phyloP scores from a whole-genome alignment of 2,113 vertebrate genomes.

The Chelonoidis abingdonii region DNA sequence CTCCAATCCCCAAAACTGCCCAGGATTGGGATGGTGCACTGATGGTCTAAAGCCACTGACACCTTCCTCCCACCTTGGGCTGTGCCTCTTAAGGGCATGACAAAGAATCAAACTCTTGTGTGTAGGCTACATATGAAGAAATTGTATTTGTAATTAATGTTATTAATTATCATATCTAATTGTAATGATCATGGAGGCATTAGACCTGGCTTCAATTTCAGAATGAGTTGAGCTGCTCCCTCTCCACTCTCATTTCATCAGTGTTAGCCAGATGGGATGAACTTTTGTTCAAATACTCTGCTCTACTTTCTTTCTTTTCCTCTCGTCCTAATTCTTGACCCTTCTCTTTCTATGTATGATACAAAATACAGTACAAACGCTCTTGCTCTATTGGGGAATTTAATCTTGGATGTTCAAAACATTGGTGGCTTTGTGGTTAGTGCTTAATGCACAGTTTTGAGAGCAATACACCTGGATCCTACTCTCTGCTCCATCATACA shows the following conservation, averaged over 20 bases:
- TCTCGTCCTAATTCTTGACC: background rate
- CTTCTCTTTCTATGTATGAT: background rate
- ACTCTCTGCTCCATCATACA: rapidly evolving
- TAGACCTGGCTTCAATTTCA: background rate
- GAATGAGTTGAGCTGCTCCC: background rate
- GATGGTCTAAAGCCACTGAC: background rate
- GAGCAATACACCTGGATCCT: background rate
- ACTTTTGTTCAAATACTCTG: background rate
- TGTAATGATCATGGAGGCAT: background rate
- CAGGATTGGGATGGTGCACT: background rate
- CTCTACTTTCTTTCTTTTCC: background rate
- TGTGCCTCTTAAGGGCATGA: background rate
- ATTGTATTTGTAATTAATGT: too few relatives aligned
- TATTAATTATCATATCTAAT: background rate
- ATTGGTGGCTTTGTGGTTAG: background rate
- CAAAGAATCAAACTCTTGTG: background rate
- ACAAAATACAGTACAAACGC: background rate
- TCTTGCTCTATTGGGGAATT: background rate
- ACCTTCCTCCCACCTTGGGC: background rate
- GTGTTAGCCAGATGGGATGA: background rate
- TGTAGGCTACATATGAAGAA: too few relatives aligned
- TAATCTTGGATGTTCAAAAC: background rate
- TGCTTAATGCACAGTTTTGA: background rate
- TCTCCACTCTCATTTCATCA: background rate
- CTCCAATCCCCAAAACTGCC: too few relatives aligned